phyloP scores from a whole-genome alignment of 1,140 invertebrate genomes.

The Atta texana region DNA sequence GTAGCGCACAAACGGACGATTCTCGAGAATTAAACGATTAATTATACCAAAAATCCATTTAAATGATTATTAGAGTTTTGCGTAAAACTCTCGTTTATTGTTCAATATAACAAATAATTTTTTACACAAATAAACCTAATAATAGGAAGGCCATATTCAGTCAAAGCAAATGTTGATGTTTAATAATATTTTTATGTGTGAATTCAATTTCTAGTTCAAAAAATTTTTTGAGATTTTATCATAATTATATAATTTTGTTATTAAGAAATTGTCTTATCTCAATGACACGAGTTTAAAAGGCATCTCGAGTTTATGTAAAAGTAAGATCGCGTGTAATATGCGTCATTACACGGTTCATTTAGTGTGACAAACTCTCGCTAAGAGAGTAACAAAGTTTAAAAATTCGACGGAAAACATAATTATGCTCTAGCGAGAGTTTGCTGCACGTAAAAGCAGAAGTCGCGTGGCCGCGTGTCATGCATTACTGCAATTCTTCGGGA shows the following conservation, averaged over 20 bases:
- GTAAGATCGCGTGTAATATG: not conserved
- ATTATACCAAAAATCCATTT: constrained; percentile 2
- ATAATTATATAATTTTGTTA: not conserved
- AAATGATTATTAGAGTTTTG: not conserved
- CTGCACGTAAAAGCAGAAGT: not conserved
- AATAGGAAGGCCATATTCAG: too few relatives aligned
- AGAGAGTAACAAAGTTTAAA: not conserved
- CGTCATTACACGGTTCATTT: constrained; percentile 1
- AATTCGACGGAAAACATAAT: not conserved
- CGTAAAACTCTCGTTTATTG: not conserved
- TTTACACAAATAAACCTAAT: too few relatives aligned
- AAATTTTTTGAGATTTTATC: not conserved
- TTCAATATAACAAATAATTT: too few relatives aligned
- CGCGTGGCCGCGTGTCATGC: constrained; percentile 9
- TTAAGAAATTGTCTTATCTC: not conserved
- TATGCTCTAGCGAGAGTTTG: not conserved
- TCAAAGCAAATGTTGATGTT: too few relatives aligned
- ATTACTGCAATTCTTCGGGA: constrained; percentile 25
- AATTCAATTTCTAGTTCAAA: too few relatives aligned
- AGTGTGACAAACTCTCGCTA: not conserved
- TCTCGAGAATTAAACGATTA: not conserved
- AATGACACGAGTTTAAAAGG: not conserved
- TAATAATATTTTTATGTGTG: too few relatives aligned
- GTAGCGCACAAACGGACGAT: not conserved
- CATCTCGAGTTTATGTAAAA: not conserved